These are phyloP conservation scores for Ommatoiulus sabulosus DNA, from an alignment of 2,888 invertebrate species.

Conservation along the genomic window DNA sequence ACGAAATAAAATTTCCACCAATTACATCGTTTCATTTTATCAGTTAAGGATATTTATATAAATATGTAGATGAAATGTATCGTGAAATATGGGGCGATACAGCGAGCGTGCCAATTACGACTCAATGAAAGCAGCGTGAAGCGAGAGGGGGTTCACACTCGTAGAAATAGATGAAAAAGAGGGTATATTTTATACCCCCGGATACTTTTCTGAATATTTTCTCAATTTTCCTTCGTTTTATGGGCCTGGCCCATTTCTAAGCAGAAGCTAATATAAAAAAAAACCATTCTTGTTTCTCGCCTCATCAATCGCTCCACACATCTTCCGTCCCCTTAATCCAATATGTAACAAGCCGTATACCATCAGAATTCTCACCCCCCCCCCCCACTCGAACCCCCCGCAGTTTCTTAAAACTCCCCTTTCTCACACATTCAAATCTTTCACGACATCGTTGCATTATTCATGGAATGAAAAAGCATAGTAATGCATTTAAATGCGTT, in stretches of 20 bases:
- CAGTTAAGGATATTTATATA: constrained; percentile 32
- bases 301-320: constrained; percentile 39
- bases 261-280: constrained; percentile 42
- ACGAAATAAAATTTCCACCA: constrained; percentile 39
- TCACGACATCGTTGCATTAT: constrained; percentile 54
- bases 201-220: constrained; percentile 43
- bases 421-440: constrained; percentile 49
- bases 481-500: constrained; percentile 55
- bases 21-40: constrained; percentile 40
- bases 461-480: constrained; percentile 55
- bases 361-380: neutral
- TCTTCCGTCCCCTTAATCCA: constrained; percentile 42
- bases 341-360: constrained; percentile 35
- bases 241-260: constrained; percentile 29
- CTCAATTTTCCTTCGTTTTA: constrained; percentile 29
- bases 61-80: constrained; percentile 35
- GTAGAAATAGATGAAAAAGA: constrained; percentile 10
- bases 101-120: constrained; percentile 16
- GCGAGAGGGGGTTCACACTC: neutral
- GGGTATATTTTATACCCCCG: constrained; percentile 22
- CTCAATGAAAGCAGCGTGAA: constrained; percentile 35
- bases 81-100: constrained; percentile 11
- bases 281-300: constrained; percentile 38
- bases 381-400: constrained; percentile 26
- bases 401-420: constrained; percentile 42